These are phyloP conservation scores for Macrotis lagotis DNA, from an alignment of 2,113 vertebrate species.

Conservation along the genomic window DNA sequence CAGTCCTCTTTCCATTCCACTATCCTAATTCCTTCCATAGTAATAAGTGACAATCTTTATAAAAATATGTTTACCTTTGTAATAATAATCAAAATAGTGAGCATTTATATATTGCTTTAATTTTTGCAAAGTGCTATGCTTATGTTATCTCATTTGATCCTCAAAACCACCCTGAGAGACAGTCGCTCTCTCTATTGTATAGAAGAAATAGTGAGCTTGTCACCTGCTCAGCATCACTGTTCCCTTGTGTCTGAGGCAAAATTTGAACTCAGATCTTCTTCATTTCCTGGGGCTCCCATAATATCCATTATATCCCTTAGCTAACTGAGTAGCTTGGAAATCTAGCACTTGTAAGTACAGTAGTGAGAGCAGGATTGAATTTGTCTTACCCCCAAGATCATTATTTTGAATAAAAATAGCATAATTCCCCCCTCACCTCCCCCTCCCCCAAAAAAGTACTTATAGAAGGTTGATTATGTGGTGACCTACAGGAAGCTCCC, in stretches of 20 bases:
- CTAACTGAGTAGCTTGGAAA: background rate
- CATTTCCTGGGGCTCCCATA: no score
- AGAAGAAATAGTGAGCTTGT: background rate
- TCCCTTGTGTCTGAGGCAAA: background rate
- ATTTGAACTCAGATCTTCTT: background rate
- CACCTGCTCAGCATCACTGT: background rate
- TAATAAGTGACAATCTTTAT: background rate
- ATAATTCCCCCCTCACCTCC: no score
- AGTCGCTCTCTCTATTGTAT: background rate
- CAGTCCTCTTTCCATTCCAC: background rate
- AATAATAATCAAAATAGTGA: background rate
- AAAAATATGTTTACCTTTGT: background rate
- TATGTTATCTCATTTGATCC: background rate
- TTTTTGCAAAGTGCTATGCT: background rate
- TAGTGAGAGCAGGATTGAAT: slow-evolving; percentile 30
- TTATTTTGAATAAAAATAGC: slow-evolving; percentile 39
- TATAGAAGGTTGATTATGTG: background rate
- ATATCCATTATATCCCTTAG: background rate
- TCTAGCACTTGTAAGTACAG: background rate
- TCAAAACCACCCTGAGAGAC: background rate
- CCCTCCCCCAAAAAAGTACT: no score
- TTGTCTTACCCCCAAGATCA: slow-evolving; percentile 33
- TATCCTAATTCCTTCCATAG: background rate
- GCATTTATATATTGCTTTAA: background rate
- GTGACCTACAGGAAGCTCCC: slow-evolving; percentile 68